Conservation (phyloP, 2,113 vertebrate genomes). For the Ceyx melanurus region DNA sequence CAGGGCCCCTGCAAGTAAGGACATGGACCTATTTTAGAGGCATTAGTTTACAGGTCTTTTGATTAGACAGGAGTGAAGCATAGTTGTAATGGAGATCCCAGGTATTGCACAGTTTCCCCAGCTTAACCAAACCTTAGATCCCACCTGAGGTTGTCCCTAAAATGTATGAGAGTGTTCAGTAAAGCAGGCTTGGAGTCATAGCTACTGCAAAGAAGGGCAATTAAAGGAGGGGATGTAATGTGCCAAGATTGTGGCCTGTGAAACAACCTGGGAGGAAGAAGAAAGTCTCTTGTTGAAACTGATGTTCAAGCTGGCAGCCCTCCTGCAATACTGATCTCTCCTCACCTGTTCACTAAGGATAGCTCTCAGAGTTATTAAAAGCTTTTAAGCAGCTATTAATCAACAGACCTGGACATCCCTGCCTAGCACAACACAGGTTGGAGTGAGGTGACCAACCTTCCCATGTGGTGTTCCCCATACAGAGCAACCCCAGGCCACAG, state of each 20-base stretch:
- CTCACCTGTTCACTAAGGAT: neutral
- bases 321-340: neutral
- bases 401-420: neutral
- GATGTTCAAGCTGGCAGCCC: neutral
- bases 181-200: neutral
- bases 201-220: neutral
- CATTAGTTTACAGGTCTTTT: neutral
- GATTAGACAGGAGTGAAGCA: neutral
- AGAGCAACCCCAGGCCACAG: conserved; percentile 68
- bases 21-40: neutral
- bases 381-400: neutral
- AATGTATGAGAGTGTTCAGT: neutral
- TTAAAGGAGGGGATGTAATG: neutral
- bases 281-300: neutral
- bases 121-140: neutral
- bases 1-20: neutral
- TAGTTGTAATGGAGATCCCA: neutral
- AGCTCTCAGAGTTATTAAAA: neutral
- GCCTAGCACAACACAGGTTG: neutral
- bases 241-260: neutral
- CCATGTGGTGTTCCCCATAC: conserved; percentile 61
- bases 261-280: neutral
- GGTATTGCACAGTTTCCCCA: neutral
- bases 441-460: conserved; percentile 40
- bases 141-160: neutral